These are phyloP conservation scores for Papilio helenus DNA, from an alignment of 1,140 invertebrate genomes.

Conservation along the genomic window DNA sequence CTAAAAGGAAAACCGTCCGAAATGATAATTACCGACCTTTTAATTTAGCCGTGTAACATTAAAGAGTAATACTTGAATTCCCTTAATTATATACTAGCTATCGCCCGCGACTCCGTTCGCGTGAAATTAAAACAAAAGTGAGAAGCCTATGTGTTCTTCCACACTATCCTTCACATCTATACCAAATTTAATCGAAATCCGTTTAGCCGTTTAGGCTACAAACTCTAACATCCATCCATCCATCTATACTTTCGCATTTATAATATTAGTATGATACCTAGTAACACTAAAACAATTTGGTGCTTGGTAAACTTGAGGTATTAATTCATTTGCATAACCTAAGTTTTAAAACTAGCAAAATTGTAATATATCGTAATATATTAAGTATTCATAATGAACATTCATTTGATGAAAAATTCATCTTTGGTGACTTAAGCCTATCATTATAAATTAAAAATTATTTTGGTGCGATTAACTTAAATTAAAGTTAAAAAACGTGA, in stretches of 20 bases:
- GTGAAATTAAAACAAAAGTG: too few species aligned
- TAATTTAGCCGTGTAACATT: slow-evolving; percentile 43
- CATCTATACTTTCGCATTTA: too few species aligned
- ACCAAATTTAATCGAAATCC: too few species aligned
- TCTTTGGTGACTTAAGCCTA: slow-evolving; percentile 75
- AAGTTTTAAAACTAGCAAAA: slow-evolving; percentile 56
- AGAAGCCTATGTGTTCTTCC: too few species aligned
- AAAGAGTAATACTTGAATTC: slow-evolving; percentile 63
- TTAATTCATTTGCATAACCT: slow-evolving; percentile 45
- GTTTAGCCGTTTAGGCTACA: too few species aligned
- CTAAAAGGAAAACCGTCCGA: slow-evolving; percentile 52
- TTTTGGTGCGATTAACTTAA: slow-evolving; percentile 69
- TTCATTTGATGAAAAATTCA: slow-evolving; percentile 79
- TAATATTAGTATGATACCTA: too few species aligned
- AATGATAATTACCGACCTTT: background rate
- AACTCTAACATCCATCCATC: too few species aligned
- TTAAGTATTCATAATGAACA: slow-evolving; percentile 58
- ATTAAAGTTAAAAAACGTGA: slow-evolving; percentile 36
- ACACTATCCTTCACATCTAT: too few species aligned
- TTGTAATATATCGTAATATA: slow-evolving; percentile 63
- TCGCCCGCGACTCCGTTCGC: too few species aligned
- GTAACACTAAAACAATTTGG: slow-evolving; percentile 77
- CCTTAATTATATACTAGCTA: slow-evolving; percentile 51
- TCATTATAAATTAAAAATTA: slow-evolving; percentile 60
- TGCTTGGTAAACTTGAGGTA: slow-evolving; percentile 82